Percentiles rank a stretch among this genome's conserved stretches.
phyloP scores from a whole-genome alignment of 2,113 vertebrate species.

The Aix galericulata region DNA sequence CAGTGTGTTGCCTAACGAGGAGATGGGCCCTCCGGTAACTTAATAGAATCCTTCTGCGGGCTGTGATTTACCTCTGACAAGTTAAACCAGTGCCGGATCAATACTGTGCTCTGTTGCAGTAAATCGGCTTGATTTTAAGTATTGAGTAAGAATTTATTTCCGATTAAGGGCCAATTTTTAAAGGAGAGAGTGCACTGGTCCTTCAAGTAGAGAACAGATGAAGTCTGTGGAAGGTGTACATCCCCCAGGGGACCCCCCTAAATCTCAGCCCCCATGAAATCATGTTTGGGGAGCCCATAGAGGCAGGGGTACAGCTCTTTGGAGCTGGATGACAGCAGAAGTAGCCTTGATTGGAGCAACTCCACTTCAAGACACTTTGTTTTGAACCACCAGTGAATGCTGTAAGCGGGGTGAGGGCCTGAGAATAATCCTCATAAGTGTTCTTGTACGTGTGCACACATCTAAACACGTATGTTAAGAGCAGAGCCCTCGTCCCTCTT shows the following conservation, averaged over 20 bases:
- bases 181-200: fast-evolving
- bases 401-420: not conserved
- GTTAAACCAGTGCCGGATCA: not conserved
- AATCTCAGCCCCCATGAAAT: not conserved
- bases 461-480: fast-evolving
- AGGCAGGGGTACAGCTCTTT: not conserved
- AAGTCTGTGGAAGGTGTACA: not conserved
- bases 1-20: fast-evolving
- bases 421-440: not conserved
- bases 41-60: not conserved
- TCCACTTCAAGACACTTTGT: not conserved
- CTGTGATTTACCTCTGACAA: constrained; percentile 38
- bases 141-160: not conserved
- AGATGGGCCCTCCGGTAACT: not conserved
- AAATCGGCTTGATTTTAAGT: constrained; percentile 27
- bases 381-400: not conserved
- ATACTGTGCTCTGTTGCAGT: not conserved
- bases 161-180: not conserved
- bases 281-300: fast-evolving
- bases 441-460: not conserved
- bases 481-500: fast-evolving
- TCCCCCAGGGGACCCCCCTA: too few relatives aligned
- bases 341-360: not conserved
- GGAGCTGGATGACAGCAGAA: not conserved
- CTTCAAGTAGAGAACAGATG: not conserved